Percentiles rank a stretch among this genome's conserved stretches.
Conservation (phyloP, 1,140 invertebrate species). For the Sycophila sp. region DNA sequence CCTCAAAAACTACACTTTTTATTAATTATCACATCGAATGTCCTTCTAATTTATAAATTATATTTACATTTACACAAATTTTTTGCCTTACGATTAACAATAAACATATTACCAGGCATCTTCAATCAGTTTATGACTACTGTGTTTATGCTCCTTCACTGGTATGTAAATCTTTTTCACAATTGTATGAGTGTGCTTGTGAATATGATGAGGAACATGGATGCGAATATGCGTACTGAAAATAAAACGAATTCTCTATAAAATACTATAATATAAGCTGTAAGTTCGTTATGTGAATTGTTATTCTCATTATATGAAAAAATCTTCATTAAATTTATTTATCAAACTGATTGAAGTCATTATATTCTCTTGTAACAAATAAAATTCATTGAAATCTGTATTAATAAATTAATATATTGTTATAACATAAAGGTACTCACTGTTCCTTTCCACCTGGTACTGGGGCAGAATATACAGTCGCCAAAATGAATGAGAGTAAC, state of each 20-base stretch:
- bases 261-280: too few relatives aligned
- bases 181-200: constrained; percentile 48
- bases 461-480: not conserved
- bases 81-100: not conserved
- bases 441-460: not conserved
- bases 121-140: constrained; percentile 39
- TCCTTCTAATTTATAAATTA: not conserved
- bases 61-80: not conserved
- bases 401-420: not conserved
- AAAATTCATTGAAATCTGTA: not conserved
- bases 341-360: not conserved
- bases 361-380: too few relatives aligned
- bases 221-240: constrained; percentile 51
- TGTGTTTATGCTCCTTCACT: constrained; percentile 39
- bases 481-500: not conserved
- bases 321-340: too few relatives aligned
- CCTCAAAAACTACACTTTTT: not conserved
- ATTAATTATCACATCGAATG: too few relatives aligned
- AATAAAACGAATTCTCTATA: not conserved
- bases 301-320: too few relatives aligned
- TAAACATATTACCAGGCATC: constrained; percentile 40
- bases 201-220: constrained; percentile 48
- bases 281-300: too few relatives aligned
- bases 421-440: not conserved
- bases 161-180: constrained; percentile 53